Conservation (phyloP, 2,797 vertebrate species). For the Ceyx erithaca region DNA sequence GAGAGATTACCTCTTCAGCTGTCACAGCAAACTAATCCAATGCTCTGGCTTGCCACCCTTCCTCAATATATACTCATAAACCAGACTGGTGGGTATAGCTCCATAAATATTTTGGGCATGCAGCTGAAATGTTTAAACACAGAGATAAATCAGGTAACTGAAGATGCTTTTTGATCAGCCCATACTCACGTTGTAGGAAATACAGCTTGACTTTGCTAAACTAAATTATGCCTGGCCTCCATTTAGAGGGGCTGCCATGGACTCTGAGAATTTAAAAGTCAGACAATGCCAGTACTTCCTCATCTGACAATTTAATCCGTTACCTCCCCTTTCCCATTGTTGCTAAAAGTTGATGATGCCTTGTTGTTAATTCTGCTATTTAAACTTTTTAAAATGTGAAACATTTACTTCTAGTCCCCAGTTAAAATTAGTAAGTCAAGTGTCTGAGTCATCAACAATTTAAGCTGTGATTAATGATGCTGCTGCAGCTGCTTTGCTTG, state of each 20-base stretch:
- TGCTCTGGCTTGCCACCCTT: background rate
- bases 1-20: slow-evolving; percentile 33
- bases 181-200: background rate
- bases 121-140: slow-evolving; percentile 8
- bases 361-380: background rate
- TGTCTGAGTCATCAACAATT: background rate
- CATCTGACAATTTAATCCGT: background rate
- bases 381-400: background rate
- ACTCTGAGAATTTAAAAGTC: background rate
- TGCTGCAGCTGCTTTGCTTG: background rate
- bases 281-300: background rate
- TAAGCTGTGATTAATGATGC: background rate
- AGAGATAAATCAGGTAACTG: background rate
- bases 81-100: background rate
- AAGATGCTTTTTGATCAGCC: background rate
- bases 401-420: background rate
- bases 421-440: background rate
- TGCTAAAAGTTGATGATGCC: background rate
- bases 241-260: background rate
- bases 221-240: background rate
- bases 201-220: background rate
- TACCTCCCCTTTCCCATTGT: background rate
- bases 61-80: slow-evolving; percentile 4
- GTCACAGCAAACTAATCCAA: slow-evolving; percentile 29
- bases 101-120: slow-evolving; percentile 34